Base-by-base conservation (phyloP, 1,140 invertebrate species). In the Uloborus diversus region DNA sequence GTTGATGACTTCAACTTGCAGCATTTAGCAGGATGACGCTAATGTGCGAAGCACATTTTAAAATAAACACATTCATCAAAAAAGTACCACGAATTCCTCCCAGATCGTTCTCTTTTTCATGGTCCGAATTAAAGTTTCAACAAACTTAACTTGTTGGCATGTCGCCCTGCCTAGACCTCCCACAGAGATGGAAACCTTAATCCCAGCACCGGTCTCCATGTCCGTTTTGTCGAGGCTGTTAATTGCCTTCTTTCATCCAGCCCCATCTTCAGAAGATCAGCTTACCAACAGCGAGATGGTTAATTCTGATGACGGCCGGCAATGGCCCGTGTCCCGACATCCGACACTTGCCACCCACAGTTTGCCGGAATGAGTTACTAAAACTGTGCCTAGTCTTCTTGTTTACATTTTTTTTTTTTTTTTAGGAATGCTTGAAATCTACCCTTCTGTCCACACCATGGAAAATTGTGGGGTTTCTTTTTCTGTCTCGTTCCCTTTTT, bases 241-340 rank as follows among this genome's bases (percentile, higher is more conserved):
- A 78, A 78, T 78, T 78, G 73, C 33, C 73, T 78, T 78, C 73
- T 78, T 78, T 78, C 71, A 75, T 75, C 28, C 28, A 20, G 49
- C 59, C 28, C 35, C 73, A 78, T 65, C 73, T 78, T 78, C 62
- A 27, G 14, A 14, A 28, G 73, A 78, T 78, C 62, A 51, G 9
- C 61, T 78, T 78, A 65, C 73, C 0, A 14, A 42, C 69, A 49
- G 62, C 20, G 32, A 78, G 73, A 78, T 78, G 73, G 56, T 42
- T 66, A 42, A 51, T 37, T 23, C 42, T 65, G 73, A 78, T 78
- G 73, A 78, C 61, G 73, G 73, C 61, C 61, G 61, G 73, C 61
- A 65, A 78, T 66, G 73, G 73, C 73, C 62, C 73, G 49, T 78
- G 61, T 78, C 73, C 20, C 30, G 73, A 65, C 61, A 78, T 33